Evolutionary conservation across 1,140 invertebrate species (phyloP).

Genomic region (Camponotus vicinus): DNA sequence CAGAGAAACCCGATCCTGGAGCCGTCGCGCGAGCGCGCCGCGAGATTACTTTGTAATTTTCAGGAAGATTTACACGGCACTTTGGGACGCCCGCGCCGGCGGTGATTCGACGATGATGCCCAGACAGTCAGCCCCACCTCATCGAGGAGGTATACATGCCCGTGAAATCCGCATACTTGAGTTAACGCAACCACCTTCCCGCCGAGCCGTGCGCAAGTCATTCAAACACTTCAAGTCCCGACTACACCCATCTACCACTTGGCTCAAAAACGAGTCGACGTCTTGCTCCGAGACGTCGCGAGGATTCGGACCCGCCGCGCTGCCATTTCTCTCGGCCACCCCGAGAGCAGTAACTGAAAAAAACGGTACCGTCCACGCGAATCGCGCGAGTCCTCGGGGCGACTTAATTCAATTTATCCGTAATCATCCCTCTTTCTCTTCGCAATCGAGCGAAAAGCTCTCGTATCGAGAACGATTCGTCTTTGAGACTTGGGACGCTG

Average conservation of each 20-base stretch:
- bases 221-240: conserved; percentile 54
- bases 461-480: background rate
- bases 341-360: conserved; percentile 28
- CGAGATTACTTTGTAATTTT: conserved; percentile 59
- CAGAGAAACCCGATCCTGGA: conserved; percentile 26
- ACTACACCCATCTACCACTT: conserved; percentile 50
- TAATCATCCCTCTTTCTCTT: conserved; percentile 10
- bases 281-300: conserved; percentile 37
- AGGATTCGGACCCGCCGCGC: conserved; percentile 46
- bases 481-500: background rate
- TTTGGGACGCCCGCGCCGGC: conserved; percentile 48
- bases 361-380: conserved; percentile 36
- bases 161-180: conserved; percentile 52
- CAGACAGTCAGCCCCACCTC: conserved; percentile 40
- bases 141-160: conserved; percentile 33
- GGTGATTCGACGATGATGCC: conserved; percentile 42
- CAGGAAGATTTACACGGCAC: conserved; percentile 58
- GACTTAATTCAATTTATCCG: background rate
- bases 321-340: conserved; percentile 42
- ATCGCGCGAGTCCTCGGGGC: background rate
- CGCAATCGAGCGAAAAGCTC: background rate
- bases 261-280: conserved; percentile 49
- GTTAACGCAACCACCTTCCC: conserved; percentile 39
- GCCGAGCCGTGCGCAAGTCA: conserved; percentile 40
- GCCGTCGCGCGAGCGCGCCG: conserved; percentile 23